phyloP scores from a whole-genome alignment of 2,888 invertebrate species.

The Agapetus fuscipes region DNA sequence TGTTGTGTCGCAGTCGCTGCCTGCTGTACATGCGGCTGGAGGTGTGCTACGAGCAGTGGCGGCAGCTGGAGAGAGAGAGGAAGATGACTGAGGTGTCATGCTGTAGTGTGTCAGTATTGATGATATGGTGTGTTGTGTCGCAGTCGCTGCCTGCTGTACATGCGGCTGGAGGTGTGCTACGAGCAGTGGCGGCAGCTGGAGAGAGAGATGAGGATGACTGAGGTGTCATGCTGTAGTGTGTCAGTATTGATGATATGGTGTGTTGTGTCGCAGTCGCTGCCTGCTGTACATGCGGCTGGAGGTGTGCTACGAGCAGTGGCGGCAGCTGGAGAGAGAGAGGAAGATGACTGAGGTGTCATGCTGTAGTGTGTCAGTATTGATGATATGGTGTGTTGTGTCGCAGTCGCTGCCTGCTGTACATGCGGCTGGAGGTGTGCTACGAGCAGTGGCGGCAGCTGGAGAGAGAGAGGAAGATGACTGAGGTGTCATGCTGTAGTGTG shows the following conservation, averaged over 20 bases:
- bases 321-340: slow-evolving; percentile 66
- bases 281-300: slow-evolving; percentile 64
- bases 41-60: slow-evolving; percentile 71
- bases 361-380: too few species aligned
- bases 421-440: slow-evolving; percentile 65
- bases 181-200: slow-evolving; percentile 72
- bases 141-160: too few species aligned
- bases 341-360: slow-evolving; percentile 75
- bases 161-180: slow-evolving; percentile 65
- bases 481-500: too few species aligned
- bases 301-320: slow-evolving; percentile 71
- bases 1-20: too few species aligned
- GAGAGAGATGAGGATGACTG: slow-evolving; percentile 69
- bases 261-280: too few species aligned
- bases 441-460: slow-evolving; percentile 73
- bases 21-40: slow-evolving; percentile 64
- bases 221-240: too few species aligned
- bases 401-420: too few species aligned
- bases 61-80: slow-evolving; percentile 66
- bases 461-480: slow-evolving; percentile 70
- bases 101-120: too few species aligned
- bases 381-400: too few species aligned
- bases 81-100: slow-evolving; percentile 75
- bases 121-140: too few species aligned
- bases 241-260: too few species aligned